Evolutionary conservation across 2,797 vertebrate genomes (phyloP), one percentile per base, ranked within the genome.

Genomic region (Xyrichtys novacula): DNA sequence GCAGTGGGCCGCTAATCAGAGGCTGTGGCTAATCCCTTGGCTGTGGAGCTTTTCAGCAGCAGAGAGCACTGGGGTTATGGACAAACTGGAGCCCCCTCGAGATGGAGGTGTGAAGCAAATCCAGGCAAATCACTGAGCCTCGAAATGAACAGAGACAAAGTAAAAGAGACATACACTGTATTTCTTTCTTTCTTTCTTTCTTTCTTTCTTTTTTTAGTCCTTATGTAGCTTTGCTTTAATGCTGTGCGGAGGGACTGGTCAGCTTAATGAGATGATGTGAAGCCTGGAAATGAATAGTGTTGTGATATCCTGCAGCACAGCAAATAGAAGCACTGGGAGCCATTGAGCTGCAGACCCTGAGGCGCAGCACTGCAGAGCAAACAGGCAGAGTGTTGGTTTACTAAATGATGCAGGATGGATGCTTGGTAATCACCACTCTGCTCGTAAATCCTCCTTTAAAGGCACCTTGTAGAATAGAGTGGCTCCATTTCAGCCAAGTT

Each of bases 1-100:
- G 83, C 53, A 54, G 80, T 83, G 81, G 80, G 77, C 67, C 78
- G 53, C 74, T 89, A 90, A 92, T 93, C 91, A 90, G 78, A 84
- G 83, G 76, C 84, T 81, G 75, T 74, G 73, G 67, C 81, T 89
- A 89, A 92, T 92, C 91, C 85, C 74, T 67, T 7, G 71, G 81
- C 82, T 87, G 83, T 80, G 85, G 73, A 79, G 80, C 86, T 86
- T 88, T 86, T 81, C 87, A 73, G 72, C 84, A 79, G 80, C 84
- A 80, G 86, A 82, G 76, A 79, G 80, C 76, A 73, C 84, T 9
- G 69, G 81, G 81, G 80, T 79, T 84, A 62, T 79, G 68, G 75
- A 82, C 83, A 73, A 78, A 76, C 72, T 48, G 78, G 70, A 73
- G 73, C 48, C 69, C 71, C 68, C 80, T 72, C 5, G 46, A 87